Evolutionary conservation across 1,140 invertebrate species (phyloP), one percentile per base, ranked within the genome.

Genomic region (Aethina tumida): DNA sequence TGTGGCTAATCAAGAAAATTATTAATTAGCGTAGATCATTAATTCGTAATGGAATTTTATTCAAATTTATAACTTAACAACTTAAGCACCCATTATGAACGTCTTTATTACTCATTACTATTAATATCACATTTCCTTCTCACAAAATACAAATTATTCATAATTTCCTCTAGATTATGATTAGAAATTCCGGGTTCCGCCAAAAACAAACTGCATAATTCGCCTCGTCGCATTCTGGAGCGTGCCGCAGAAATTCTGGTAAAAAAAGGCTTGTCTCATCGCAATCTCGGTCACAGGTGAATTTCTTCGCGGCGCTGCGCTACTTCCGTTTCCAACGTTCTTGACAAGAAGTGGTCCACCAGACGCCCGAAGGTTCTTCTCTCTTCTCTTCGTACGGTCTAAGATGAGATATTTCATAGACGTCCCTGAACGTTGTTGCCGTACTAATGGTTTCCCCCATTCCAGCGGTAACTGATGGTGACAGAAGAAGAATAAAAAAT

Each of bases 281-380:
- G 16, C 10, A 24, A 26, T 26, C n/a, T 26, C 24, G 24, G 24
- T 26, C 24, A 26, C 24, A 26, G n/a, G n/a, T 26, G 24, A 26
- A 13, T 26, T 26, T 26, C 24, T 26, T 26, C 14, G n/a, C n/a
- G n/a, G 13, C 24, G 13, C 14, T 26, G 24, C 24, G 24, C 24
- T 26, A 26, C 24, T 26, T 26, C 22, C 10, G 13, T 32, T 20
- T 15, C 20, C 18, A 27, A 46, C 35, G 38, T 46, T 46, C 44
- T 38, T 39, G 36, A 28, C 16, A 33, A 17, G 39, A 46, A 46
- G 44, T 46, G 39, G 44, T 14, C 32, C 39, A 32, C 16, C 9
- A 39, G 17, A 14, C 34, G 44, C 44, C 44, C 24, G 27, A 39
- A 36, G 44, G 35, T 29, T 14, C 12, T 41, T 46, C 39, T 42